These are phyloP conservation scores for Dipodomys spectabilis DNA, from an alignment of 2,113 vertebrate genomes.

Conservation along the genomic window DNA sequence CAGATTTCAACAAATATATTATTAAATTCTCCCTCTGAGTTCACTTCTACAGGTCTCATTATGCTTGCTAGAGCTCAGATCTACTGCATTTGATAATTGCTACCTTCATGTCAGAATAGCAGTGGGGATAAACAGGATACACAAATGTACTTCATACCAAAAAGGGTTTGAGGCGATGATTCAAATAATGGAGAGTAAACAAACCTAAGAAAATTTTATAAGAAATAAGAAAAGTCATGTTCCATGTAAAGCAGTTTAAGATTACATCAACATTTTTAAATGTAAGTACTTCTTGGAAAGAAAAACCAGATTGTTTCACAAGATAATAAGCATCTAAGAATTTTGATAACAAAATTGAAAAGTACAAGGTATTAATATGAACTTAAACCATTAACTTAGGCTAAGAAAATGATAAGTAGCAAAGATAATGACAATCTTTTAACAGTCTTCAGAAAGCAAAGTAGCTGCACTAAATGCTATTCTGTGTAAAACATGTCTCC, in stretches of 20 bases:
- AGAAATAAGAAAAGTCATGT: background rate
- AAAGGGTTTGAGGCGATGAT: background rate
- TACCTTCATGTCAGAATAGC: background rate
- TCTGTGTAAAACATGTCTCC: background rate
- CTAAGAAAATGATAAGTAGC: constrained; percentile 47
- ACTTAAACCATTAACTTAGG: constrained; percentile 34
- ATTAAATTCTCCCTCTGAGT: background rate
- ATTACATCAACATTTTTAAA: constrained; percentile 46
- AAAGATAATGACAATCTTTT: constrained; percentile 21
- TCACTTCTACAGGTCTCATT: background rate
- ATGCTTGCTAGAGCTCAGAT: constrained; percentile 19
- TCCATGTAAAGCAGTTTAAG: constrained; percentile 27
- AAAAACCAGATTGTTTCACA: constrained; percentile 7
- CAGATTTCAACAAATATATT: constrained; percentile 5
- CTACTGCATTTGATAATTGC: background rate
- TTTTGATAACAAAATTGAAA: constrained; percentile 40
- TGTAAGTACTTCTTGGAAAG: background rate
- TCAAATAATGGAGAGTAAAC: background rate
- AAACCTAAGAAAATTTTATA: background rate
- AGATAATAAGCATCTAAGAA: constrained; percentile 13
- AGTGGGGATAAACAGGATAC: background rate
- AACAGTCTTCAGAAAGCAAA: constrained; percentile 25
- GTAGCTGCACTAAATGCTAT: constrained; percentile 1
- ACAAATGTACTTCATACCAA: background rate
- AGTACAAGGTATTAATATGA: constrained; percentile 53